phyloP scores from a whole-genome alignment of 1,140 invertebrate genomes.

The Drosophila parabipectinata region DNA sequence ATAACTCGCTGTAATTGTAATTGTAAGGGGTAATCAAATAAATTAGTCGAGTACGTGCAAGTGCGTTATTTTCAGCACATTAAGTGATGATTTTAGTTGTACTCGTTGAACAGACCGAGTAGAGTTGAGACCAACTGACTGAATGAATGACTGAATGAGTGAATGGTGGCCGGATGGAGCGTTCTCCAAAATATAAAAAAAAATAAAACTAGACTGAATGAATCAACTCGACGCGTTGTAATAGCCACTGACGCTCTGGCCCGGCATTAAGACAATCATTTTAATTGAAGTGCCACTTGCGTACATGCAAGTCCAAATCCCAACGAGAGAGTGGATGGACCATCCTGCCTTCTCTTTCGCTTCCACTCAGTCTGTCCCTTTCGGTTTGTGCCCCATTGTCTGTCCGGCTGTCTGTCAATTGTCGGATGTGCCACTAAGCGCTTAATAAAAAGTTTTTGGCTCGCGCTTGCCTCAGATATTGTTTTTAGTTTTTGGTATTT shows the following conservation, averaged over 20 bases:
- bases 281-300: slow-evolving; percentile 77
- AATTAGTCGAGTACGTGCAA: slow-evolving; percentile 78
- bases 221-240: slow-evolving; percentile 67
- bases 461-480: slow-evolving; percentile 33
- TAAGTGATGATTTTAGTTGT: slow-evolving; percentile 59
- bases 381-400: slow-evolving; percentile 21
- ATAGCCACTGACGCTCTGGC: slow-evolving; percentile 43
- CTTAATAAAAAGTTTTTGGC: slow-evolving; percentile 58
- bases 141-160: background rate
- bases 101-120: slow-evolving; percentile 27
- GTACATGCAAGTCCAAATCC: slow-evolving; percentile 38
- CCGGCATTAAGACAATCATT: slow-evolving; percentile 76
- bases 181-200: slow-evolving; percentile 21
- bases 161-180: slow-evolving; percentile 41
- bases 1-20: slow-evolving; percentile 11
- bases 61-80: slow-evolving; percentile 76
- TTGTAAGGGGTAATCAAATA: slow-evolving; percentile 70
- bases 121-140: background rate
- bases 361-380: slow-evolving; percentile 1
- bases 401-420: slow-evolving; percentile 29
- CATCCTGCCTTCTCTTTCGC: slow-evolving; percentile 6
- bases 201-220: slow-evolving; percentile 43
- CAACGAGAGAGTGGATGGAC: slow-evolving; percentile 26
- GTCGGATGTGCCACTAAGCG: slow-evolving; percentile 47
- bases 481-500: slow-evolving; percentile 61